These are phyloP conservation scores for Drosophila melanosoma DNA, from an alignment of 2,888 invertebrate species.

Conservation along the genomic window DNA sequence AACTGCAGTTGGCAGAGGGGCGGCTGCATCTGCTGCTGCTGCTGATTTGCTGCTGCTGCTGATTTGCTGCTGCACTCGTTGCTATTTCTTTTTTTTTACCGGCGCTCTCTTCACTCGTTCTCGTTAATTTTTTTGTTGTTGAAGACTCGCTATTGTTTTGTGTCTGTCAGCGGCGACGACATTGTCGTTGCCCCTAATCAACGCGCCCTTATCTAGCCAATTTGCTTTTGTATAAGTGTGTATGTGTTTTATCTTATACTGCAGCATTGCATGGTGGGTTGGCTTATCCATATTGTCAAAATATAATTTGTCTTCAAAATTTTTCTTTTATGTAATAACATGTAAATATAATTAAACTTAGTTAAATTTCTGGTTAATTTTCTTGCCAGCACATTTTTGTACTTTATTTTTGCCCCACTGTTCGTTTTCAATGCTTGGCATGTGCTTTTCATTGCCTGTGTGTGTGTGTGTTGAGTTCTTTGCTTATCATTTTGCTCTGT, in stretches of 20 bases:
- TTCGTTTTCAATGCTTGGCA: constrained; percentile 4
- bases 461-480: constrained; percentile 19
- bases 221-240: constrained; percentile 34
- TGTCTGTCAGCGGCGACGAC: constrained; percentile 25
- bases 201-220: constrained; percentile 75
- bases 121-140: constrained; percentile 44
- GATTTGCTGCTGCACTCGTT: constrained; percentile 26
- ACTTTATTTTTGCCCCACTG: background rate
- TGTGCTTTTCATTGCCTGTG: constrained; percentile 6
- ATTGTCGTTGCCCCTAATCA: constrained; percentile 65
- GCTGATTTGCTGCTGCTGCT: constrained; percentile 10
- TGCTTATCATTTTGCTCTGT: constrained; percentile 67
- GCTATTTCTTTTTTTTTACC: constrained; percentile 28
- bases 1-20: constrained; percentile 16
- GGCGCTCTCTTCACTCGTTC: constrained; percentile 53
- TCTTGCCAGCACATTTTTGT: background rate
- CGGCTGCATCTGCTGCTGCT: constrained; percentile 15
- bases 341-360: background rate
- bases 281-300: background rate
- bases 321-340: too few relatives aligned
- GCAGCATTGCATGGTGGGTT: constrained; percentile 6
- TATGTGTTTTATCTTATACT: constrained; percentile 33
- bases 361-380: background rate
- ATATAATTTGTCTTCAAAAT: background rate
- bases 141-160: constrained; percentile 70